Evolutionary conservation across 2,888 invertebrate species (phyloP).

Genomic region (Drosophila multiciliata): DNA sequence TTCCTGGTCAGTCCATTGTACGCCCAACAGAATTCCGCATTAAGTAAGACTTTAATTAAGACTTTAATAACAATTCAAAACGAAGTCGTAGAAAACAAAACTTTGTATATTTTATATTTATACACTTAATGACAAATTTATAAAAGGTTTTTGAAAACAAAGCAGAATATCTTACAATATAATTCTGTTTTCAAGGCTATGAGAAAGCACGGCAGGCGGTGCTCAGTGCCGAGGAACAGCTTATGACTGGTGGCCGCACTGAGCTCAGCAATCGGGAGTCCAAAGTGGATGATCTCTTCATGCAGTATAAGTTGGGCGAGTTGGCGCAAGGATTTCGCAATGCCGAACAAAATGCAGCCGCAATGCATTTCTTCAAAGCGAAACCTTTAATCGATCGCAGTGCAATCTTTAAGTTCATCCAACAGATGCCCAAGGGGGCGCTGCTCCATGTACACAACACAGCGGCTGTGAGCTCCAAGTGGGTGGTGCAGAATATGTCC

Average conservation of each 20-base stretch:
- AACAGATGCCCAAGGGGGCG: constrained; percentile 87
- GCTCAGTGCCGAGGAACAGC: constrained; percentile 79
- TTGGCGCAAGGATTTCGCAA: constrained; percentile 74
- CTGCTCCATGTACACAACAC: constrained; percentile 87
- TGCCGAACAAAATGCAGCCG: constrained; percentile 84
- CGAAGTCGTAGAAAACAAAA: no score
- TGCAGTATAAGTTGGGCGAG: constrained; percentile 80
- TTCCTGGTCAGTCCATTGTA: constrained; percentile 8
- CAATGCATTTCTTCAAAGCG: constrained; percentile 86
- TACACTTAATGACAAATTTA: not conserved
- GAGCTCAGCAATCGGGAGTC: constrained; percentile 70
- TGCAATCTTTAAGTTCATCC: constrained; percentile 86
- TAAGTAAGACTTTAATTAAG: constrained; percentile 39
- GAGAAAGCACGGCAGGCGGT: constrained; percentile 80
- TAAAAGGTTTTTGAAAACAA: no score
- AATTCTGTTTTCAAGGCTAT: constrained; percentile 62
- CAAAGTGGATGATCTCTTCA: constrained; percentile 79
- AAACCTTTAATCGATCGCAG: constrained; percentile 86
- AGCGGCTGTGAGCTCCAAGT: constrained; percentile 86
- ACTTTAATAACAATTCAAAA: no score
- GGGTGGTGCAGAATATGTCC: constrained; percentile 86
- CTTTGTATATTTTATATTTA: not conserved
- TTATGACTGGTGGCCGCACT: constrained; percentile 81
- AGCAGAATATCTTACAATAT: not conserved
- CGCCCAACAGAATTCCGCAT: constrained; percentile 20